Evolutionary conservation across 1,140 invertebrate genomes (phyloP), one percentile per base, ranked within the genome.

Genomic region (Aphis gossypii): DNA sequence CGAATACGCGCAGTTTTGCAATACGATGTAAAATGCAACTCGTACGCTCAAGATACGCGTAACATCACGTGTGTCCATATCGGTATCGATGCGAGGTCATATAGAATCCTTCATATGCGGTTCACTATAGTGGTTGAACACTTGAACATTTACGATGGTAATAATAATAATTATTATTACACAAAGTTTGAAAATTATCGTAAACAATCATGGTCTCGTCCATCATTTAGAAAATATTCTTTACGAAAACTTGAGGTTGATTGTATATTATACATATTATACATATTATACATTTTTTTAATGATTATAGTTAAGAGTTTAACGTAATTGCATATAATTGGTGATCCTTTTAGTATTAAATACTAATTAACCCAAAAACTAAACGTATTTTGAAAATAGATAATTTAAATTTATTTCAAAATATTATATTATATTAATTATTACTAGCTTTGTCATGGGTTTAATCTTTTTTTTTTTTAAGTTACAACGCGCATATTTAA

Each of bases 51-150:
- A 14, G 88, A 90, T 90, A 90, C 35, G 89, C 21, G 89, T 44
- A 60, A 91, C 56, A 30, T 91, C 54, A 91, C 54, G 54, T 46
- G 56, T 91, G 89, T 56, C 56, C 56, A 41, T 91, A 82, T 91
- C 21, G 35, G 54, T 60, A 91, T 91, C 60, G 56, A 46, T 44
- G n/a, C 54, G 38, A 90, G 89, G 89, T 48, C 89, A n/a, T 41
- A 38, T 41, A 38, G 56, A 60, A 60, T 21, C 23, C 41, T 84
- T 84, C 41, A 41, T 44, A 84, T 44, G 38, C 11, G 41, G 38
- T 84, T 84, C 23, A 25, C 41, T 11, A 30, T 44, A 6, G 8
- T 38, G 25, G 41, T 41, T 41, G 38, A 41, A 41, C 8, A 6
- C 11, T 44, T 44, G 21, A 44, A 23, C 21, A 23, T 25, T 84